These are phyloP conservation scores for Phenganax stokvisi DNA, from an alignment of 92 coral and sea anemone genomes.

Conservation along the genomic window DNA sequence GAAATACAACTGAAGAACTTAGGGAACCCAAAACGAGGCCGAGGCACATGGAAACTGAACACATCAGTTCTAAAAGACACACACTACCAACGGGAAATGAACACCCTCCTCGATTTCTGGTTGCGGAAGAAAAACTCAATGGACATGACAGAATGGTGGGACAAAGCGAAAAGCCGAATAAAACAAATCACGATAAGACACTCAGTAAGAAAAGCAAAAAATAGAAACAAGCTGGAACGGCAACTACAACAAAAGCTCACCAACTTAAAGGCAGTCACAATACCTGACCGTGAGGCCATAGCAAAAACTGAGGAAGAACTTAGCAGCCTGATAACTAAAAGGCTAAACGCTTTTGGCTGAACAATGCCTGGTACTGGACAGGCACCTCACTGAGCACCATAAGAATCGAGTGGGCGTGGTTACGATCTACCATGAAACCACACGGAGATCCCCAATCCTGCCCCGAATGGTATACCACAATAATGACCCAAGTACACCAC, in stretches of 20 bases:
- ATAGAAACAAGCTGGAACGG: background rate
- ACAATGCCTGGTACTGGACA: background rate
- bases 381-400: background rate
- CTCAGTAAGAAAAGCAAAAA: background rate
- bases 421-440: background rate
- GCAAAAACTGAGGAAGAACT: background rate
- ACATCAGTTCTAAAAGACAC: background rate
- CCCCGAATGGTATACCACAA: background rate
- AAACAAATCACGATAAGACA: background rate
- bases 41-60: background rate
- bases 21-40: background rate
- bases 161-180: background rate
- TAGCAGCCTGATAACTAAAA: background rate
- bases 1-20: background rate
- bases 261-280: background rate
- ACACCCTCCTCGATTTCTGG: background rate
- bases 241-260: background rate
- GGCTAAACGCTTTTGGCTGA: background rate
- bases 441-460: background rate
- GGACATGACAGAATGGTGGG: conserved; percentile 23
- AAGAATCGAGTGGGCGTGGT: background rate
- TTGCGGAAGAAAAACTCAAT: background rate
- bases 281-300: background rate
- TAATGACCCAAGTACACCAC: background rate
- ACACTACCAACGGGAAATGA: background rate